Conservation (phyloP, 2,113 vertebrate genomes). For the Anarhynchus alexandrinus region DNA sequence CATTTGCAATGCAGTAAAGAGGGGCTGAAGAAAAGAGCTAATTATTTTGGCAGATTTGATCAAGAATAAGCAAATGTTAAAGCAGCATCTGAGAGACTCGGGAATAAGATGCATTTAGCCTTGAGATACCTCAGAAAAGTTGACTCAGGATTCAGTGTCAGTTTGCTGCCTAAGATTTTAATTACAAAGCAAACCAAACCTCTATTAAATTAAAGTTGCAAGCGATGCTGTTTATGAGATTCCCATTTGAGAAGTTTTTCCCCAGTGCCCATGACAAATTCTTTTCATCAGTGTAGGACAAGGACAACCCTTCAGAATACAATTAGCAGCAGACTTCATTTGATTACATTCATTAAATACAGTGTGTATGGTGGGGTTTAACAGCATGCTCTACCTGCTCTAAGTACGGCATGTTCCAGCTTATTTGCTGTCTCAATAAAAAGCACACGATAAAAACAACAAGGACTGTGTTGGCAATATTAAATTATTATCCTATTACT, state of each 20-base stretch:
- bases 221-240: constrained; percentile 46
- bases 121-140: constrained; percentile 11
- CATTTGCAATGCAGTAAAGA: not conserved
- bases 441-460: constrained; percentile 29
- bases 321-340: constrained; percentile 59
- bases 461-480: constrained; percentile 17
- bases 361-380: constrained; percentile 27
- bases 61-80: not conserved
- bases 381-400: constrained; percentile 45
- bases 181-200: constrained; percentile 51
- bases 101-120: not conserved
- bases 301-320: constrained; percentile 58
- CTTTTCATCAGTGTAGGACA: constrained; percentile 53
- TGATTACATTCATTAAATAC: constrained; percentile 56
- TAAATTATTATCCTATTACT: constrained; percentile 51
- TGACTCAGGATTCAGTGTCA: constrained; percentile 22
- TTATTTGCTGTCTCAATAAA: constrained; percentile 60
- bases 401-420: constrained; percentile 37
- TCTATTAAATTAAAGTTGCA: constrained; percentile 59
- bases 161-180: constrained; percentile 50
- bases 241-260: constrained; percentile 46
- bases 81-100: not conserved
- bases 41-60: not conserved
- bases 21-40: not conserved
- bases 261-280: constrained; percentile 49